Base-by-base conservation (phyloP, 2,888 invertebrate species). In the Luperina nickerlii region DNA sequence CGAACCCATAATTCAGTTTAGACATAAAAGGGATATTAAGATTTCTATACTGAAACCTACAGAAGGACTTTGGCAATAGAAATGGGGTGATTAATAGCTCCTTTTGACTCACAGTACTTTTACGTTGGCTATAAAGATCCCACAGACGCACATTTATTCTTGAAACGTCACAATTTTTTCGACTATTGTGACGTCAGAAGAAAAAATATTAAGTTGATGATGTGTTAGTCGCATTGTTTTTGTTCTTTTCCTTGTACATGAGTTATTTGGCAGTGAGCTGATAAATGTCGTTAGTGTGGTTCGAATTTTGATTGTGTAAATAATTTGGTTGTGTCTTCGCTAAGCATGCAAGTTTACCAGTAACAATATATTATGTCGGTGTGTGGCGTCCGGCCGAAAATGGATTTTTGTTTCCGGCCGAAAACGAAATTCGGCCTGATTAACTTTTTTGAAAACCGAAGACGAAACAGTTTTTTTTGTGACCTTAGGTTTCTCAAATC, bases 11-110 rank as follows among this genome's bases (percentile, higher is more conserved):
- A 86, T 78, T 84, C 79, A 73, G 74, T 66, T 48, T 42, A 72
- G 54, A 83, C 62, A 75, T 62, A 75, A 84, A 75, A 75, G 45
- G 66, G 18, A 85, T 85, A 81, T 85, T 77, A 73, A 75, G 66
- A 81, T 85, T 77, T 78, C 75, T 85, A 74, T 66, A 66, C 77
- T 27, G 8, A 69, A 79, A 70, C 45, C 48, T 72, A 48, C 27
- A 4, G 65, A 74, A 63, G 74, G 48, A 48, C 9, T 73, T 67
- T 24, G 65, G 42, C 60, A 65, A 48, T 72, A 60, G 38, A 62
- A 83, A 60, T n/a, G 18, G 51, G 68, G 76, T 82, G 87, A 87
- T 87, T 87, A 84, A 87, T 87, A 84, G 84, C 11, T 75, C 13
- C 38, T 71, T 87, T 78, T 78, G 78, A 78, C 62, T 86, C 72